These are phyloP conservation scores for Heliconius nattereri DNA, from an alignment of 1,140 invertebrate genomes.

Conservation along the genomic window DNA sequence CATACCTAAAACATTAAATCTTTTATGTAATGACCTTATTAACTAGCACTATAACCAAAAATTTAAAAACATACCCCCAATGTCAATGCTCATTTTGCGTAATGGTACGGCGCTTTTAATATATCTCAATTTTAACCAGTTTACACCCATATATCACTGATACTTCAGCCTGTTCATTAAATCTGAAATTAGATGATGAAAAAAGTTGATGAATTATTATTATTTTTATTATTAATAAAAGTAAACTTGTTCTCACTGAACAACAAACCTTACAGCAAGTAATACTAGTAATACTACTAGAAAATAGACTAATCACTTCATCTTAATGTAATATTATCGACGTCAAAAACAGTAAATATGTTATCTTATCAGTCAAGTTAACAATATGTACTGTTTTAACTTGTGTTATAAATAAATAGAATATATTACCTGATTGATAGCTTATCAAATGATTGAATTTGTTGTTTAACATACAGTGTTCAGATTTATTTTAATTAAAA, in stretches of 20 bases:
- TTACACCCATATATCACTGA: conserved; percentile 29
- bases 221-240: no score
- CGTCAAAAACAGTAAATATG: not conserved
- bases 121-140: conserved; percentile 30
- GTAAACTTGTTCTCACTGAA: not conserved
- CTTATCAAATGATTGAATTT: no score
- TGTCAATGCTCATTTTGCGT: conserved; percentile 75
- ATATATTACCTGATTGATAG: no score
- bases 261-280: not conserved
- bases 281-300: not conserved
- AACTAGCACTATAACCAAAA: not conserved
- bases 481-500: no score
- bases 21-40: not conserved
- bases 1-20: conserved; percentile 57
- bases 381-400: not conserved
- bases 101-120: conserved; percentile 15
- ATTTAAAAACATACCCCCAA: conserved; percentile 60
- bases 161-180: no score
- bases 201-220: no score
- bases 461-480: no score
- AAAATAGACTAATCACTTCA: not conserved
- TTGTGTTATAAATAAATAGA: not conserved
- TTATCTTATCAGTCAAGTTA: not conserved
- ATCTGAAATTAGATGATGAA: no score
- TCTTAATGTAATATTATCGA: not conserved